Conservation (phyloP, 2,113 vertebrate genomes). For the Oreochromis niloticus region DNA sequence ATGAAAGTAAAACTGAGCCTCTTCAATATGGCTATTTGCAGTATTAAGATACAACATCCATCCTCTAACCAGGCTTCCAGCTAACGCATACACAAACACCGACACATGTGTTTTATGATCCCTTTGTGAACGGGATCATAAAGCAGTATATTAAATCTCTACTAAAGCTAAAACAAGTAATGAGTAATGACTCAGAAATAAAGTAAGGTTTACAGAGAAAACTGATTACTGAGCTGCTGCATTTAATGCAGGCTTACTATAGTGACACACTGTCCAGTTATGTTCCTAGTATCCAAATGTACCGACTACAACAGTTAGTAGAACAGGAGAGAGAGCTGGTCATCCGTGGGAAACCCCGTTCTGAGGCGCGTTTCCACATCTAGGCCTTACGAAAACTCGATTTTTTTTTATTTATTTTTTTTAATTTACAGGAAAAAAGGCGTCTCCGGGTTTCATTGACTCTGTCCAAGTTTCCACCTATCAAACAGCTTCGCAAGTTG, state of each 20-base stretch:
- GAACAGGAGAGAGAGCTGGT: not conserved
- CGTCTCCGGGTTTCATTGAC: not conserved
- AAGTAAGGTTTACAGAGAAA: not conserved
- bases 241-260: not conserved
- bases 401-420: not conserved
- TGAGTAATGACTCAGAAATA: not conserved
- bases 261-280: not conserved
- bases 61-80: not conserved
- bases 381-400: not conserved
- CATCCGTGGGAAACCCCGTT: not conserved
- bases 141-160: not conserved
- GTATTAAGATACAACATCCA: not conserved
- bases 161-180: not conserved
- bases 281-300: not conserved
- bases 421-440: not conserved
- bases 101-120: not conserved
- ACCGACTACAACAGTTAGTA: not conserved
- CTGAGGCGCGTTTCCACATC: not conserved
- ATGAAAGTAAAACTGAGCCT: not conserved
- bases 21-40: not conserved
- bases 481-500: conserved; percentile 3
- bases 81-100: not conserved
- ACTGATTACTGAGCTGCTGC: not conserved
- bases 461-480: conserved; percentile 19
- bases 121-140: not conserved